Percentiles rank a stretch among this genome's conserved stretches.
These are phyloP conservation scores for Tupiocoris notatus DNA, from an alignment of 2,888 invertebrate species.

Conservation along the genomic window DNA sequence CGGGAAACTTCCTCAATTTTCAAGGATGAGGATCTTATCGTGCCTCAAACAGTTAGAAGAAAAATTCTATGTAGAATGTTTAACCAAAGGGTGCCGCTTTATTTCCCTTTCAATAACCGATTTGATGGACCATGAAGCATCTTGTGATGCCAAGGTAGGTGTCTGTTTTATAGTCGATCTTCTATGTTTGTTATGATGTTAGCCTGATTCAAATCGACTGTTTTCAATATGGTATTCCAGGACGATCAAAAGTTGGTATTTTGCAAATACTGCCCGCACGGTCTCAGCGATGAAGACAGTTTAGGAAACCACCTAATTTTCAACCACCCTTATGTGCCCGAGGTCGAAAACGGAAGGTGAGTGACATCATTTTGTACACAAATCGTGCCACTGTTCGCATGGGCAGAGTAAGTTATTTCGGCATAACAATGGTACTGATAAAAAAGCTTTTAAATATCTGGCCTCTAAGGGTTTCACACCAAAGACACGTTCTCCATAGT, in stretches of 20 bases:
- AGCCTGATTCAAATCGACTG: too few relatives aligned
- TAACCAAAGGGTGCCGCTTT: constrained; percentile 10
- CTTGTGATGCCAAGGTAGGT: constrained; percentile 3
- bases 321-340: constrained; percentile 6
- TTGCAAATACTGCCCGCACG: constrained; percentile 24
- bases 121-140: not conserved
- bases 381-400: too few relatives aligned
- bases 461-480: too few relatives aligned
- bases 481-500: too few relatives aligned
- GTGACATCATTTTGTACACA: too few relatives aligned
- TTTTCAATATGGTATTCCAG: too few relatives aligned
- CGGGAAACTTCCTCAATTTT: too few relatives aligned
- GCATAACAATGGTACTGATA: too few relatives aligned
- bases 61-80: constrained; percentile 8
- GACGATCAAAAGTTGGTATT: not conserved
- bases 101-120: not conserved
- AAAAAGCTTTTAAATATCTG: too few relatives aligned
- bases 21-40: constrained; percentile 8
- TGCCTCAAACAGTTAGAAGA: constrained; percentile 15
- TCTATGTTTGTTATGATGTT: too few relatives aligned
- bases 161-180: too few relatives aligned
- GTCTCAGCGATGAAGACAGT: not conserved
- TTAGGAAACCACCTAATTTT: constrained; percentile 2
- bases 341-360: not conserved
- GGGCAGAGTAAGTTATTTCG: too few relatives aligned